phyloP scores from a whole-genome alignment of 2,888 invertebrate genomes.

The Drosophila kokeensis region DNA sequence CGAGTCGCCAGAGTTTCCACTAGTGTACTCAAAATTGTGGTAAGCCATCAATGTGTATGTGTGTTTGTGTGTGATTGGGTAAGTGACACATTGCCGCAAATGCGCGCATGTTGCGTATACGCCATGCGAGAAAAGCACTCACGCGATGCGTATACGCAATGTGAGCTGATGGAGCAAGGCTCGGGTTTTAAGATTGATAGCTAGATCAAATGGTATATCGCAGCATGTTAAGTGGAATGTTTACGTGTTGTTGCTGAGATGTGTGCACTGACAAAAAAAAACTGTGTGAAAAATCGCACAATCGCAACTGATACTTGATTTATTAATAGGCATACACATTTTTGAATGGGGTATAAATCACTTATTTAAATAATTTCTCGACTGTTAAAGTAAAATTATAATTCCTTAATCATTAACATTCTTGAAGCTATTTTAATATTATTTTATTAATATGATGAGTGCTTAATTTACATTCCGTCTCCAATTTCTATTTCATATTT shows the following conservation, averaged over 20 bases:
- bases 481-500: background rate
- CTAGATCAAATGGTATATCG: conserved; percentile 75
- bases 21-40: conserved; percentile 41
- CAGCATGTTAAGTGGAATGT: conserved; percentile 72
- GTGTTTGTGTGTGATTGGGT: conserved; percentile 1
- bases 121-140: conserved; percentile 32
- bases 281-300: background rate
- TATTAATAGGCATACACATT: background rate
- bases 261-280: background rate
- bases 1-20: conserved; percentile 14
- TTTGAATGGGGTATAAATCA: background rate
- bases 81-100: conserved; percentile 58
- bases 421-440: background rate
- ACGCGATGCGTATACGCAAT: conserved; percentile 57
- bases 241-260: conserved; percentile 45
- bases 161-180: conserved; percentile 8
- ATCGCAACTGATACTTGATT: background rate
- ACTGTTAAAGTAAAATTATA: background rate
- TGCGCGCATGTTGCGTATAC: conserved; percentile 57
- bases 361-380: background rate
- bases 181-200: conserved; percentile 67
- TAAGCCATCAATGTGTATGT: conserved; percentile 43
- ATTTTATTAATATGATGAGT: background rate
- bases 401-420: background rate
- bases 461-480: background rate